Base-by-base conservation (phyloP, 2,797 vertebrate genomes). In the Buphagus erythrorhynchus region DNA sequence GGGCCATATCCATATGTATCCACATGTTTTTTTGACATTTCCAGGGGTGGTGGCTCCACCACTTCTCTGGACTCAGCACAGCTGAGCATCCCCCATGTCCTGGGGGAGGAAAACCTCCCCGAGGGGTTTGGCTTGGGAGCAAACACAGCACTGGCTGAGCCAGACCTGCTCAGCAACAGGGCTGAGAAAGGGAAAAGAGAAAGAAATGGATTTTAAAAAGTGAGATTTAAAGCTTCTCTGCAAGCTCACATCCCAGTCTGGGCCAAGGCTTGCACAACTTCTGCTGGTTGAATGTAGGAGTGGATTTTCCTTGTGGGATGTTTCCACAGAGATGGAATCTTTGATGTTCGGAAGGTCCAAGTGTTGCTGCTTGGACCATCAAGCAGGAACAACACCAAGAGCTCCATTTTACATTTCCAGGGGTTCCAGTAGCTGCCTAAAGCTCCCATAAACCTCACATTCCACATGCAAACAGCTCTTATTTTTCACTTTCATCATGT, bases 401-500 rank as follows among this genome's bases (percentile, higher is more conserved):
- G 20, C 52, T 88, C 79, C 42, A 66, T 76, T 80, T 76, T n/a
- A 19, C 36, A 17, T 52, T 82, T 85, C 69, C 19, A 43, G 40
- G n/a, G 49, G n/a, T 81, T 91, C 65, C 90, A 85, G 91, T 88
- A 96, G 78, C 88, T 80, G 74, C 35, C 33, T 33, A 76, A 96
- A 88, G 40, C 62, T 74, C 79, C 51, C 40, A 51, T 16, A 51
- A 91, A 38, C 43, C 48, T 79, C 79, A 14, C 17, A 18, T 9
- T 36, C 52, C 36, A 6, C 42, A 10, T 5, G 42, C 5, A 57
- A 80, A 71, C 48, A 54, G 9, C 81, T 95, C 73, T 71, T 87
- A 66, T 51, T 82, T 97, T 95, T 96, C 95, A 81, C 78, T 86
- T 93, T 51, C 87, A 92, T 62, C 46, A 51, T 19, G 38, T 5